A percentile compares a stretch with the other conserved stretches of the same genome.
phyloP scores from a whole-genome alignment of 2,113 vertebrate genomes.

The Scortum barcoo region DNA sequence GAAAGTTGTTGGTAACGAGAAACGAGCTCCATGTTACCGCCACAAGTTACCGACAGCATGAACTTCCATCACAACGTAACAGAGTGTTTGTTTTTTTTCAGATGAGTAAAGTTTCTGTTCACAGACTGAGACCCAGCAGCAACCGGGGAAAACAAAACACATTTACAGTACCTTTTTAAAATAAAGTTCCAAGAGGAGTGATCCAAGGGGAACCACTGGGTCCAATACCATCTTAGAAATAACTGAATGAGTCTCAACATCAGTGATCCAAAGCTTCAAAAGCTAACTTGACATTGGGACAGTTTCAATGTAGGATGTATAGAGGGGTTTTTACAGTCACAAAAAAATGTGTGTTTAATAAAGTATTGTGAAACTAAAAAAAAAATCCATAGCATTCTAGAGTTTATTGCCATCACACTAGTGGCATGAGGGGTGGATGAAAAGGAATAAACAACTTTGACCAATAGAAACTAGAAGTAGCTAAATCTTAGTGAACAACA shows the following conservation, averaged over 20 bases:
- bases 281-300: neutral
- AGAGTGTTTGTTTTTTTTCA: neutral
- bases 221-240: neutral
- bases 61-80: neutral
- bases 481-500: neutral
- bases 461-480: neutral
- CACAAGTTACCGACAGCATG: neutral
- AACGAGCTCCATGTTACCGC: neutral
- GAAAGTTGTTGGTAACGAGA: neutral
- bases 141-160: neutral
- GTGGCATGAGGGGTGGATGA: neutral
- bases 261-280: conserved; percentile 3
- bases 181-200: neutral
- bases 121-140: neutral
- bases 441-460: neutral
- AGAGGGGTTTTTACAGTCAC: neutral
- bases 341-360: no score
- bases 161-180: neutral
- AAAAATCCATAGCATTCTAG: neutral
- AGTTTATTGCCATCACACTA: neutral
- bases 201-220: neutral
- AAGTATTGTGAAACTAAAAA: neutral
- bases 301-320: neutral
- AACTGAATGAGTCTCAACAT: neutral
- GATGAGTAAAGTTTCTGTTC: neutral